Base-by-base conservation (phyloP, 2,888 invertebrate genomes). In the Pasiphila rectangulata region DNA sequence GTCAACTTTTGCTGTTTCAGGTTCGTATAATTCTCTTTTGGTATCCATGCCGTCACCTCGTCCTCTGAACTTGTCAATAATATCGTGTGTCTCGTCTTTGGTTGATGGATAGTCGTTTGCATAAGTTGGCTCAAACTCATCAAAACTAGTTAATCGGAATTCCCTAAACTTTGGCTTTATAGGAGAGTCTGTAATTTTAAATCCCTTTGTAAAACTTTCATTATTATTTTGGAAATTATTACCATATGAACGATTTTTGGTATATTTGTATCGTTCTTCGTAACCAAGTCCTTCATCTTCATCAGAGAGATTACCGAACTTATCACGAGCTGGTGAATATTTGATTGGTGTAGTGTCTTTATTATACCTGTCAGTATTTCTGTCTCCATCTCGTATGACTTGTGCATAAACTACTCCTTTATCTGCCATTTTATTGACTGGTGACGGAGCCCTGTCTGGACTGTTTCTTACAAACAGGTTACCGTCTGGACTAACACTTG, bases 251-350 rank as follows among this genome's bases (percentile, higher is more conserved):
- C 68, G 76, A 41, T 79, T 78, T 20, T 74, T 69, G 3, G 72
- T 59, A 56, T 78, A 72, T 56, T 85, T 84, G 41, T 88, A 79
- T 40, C 85, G 83, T 51, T 92, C 92, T 68, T 95, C 94, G 44
- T 93, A 92, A 1, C 94, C 94, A n/a, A 94, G 77, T 0, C 94
- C 94, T 75, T 95, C 95, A 58, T 94, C 95, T 69, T 94, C 95
- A 69, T 95, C 95, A 6, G 94, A 94, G 44, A 91, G 88, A 44
- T 91, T 90, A 5, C 79, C 75, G 67, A 82, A 75, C 73, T 89
- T 83, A 62, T 91, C 80, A 72, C 80, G 83, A 70, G 67, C 61
- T 49, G 90, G 79, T 2, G 82, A 80, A 57, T 75, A 83, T 13
- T 86, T 85, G 48, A 91, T 90, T 56, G 91, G 91, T 10, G 91